Conservation (phyloP, 2,888 invertebrate species). For the Dione juno region DNA sequence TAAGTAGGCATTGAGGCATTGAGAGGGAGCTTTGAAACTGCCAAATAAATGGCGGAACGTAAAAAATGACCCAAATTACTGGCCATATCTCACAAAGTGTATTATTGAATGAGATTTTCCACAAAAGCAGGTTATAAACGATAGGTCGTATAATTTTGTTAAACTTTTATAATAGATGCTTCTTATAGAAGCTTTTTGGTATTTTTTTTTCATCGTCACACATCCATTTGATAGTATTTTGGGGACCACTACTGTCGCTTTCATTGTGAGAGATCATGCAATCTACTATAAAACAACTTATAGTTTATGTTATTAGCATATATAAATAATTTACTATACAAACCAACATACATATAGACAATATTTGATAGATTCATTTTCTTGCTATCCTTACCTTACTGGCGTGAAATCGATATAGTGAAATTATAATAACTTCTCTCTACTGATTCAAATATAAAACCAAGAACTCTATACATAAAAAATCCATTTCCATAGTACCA, state of each 20-base stretch:
- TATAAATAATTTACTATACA: too few relatives aligned
- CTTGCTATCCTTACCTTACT: too few relatives aligned
- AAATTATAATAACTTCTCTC: too few relatives aligned
- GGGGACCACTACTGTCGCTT: too few relatives aligned
- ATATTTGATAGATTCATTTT: too few relatives aligned
- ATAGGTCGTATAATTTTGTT: conserved; percentile 30
- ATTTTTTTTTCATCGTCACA: background rate
- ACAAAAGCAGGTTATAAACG: conserved; percentile 29
- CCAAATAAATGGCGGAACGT: conserved; percentile 16
- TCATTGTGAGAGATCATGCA: too few relatives aligned
- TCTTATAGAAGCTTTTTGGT: background rate
- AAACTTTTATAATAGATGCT: conserved; percentile 4
- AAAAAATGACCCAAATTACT: conserved; percentile 28
- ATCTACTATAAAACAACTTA: too few relatives aligned
- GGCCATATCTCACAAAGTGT: conserved; percentile 24
- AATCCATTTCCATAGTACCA: conserved; percentile 83
- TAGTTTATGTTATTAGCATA: too few relatives aligned
- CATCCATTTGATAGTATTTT: background rate
- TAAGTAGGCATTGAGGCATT: conserved; percentile 22
- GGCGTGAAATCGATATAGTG: too few relatives aligned
- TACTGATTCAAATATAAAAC: too few relatives aligned
- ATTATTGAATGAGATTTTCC: conserved; percentile 34
- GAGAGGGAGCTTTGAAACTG: conserved; percentile 23
- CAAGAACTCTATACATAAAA: too few relatives aligned
- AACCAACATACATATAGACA: too few relatives aligned